phyloP scores from a whole-genome alignment of 2,797 vertebrate species.

The Bradypodion pumilum region DNA sequence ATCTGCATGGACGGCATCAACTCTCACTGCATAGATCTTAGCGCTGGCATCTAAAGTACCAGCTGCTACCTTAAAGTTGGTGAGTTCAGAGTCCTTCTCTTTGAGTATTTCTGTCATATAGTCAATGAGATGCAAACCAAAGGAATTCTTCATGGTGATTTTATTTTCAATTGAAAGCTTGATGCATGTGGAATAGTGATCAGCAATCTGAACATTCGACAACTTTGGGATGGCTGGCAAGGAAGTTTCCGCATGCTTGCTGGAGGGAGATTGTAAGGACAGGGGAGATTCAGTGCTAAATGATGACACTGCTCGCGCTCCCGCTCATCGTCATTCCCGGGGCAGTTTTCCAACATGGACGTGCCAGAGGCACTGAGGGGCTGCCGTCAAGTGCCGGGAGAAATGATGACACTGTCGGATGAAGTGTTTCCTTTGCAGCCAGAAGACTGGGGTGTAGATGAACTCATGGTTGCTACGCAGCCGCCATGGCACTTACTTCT shows the following conservation, averaged over 20 bases:
- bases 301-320: constrained; percentile 86
- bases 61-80: constrained; percentile 95
- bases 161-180: no score
- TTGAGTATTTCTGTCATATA: constrained; percentile 94
- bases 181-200: no score
- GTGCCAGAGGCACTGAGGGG: constrained; percentile 69
- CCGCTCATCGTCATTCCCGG: constrained; percentile 88
- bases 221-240: no score
- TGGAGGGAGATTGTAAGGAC: constrained; percentile 54
- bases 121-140: constrained; percentile 94
- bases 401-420: constrained; percentile 63
- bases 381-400: constrained; percentile 64
- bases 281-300: constrained; percentile 73
- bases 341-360: constrained; percentile 80
- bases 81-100: constrained; percentile 87
- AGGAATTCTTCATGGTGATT: constrained; percentile 97
- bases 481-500: no score
- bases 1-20: constrained; percentile 92
- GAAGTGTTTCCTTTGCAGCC: constrained; percentile 50
- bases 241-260: constrained; percentile 42
- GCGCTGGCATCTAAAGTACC: constrained; percentile 94
- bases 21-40: constrained; percentile 94
- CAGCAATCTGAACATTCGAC: no score
- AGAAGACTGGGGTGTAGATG: constrained; percentile 73
- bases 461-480: constrained; percentile 70